Evolutionary conservation across 2,797 vertebrate species (phyloP), one percentile per base, ranked within the genome.

Genomic region (Glossophaga mutica): DNA sequence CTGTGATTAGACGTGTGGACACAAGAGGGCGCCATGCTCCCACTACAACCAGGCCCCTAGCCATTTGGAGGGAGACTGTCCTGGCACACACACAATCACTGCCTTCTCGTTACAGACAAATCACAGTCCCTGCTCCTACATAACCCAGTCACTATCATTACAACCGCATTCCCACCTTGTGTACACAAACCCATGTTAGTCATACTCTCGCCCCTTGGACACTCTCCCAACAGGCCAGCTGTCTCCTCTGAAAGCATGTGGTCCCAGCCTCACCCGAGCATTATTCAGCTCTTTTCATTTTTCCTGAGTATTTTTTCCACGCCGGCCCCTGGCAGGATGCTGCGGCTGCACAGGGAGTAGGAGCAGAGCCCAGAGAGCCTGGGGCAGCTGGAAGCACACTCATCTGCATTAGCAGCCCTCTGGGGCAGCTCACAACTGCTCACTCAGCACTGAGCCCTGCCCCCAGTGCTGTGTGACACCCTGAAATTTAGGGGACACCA

Each of bases 11-110:
- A 62, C 26, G 5, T 55, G 0, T 79, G 82, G 70, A 65, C 97
- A 97, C 94, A 48, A 93, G 97, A 85, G 97, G 79, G 88, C 59
- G 10, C 83, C 14, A 34, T 76, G 70, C 55, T 81, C 79, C 90
- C 32, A 24, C 26, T 59, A 21, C 42, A 71, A 81, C 14, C 1
- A 26, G 0, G 5, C 37, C 7, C 50, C 65, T 11, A 24, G 83
- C 50, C 15, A 1, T 82, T 82, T 9, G 1, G 1, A 19, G 9
- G 26, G 26, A 57, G 34, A 44, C 34, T 19, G 34, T 16, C 73
- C 67, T 48, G 24, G 21, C 6, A 29, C 34, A 81, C 8, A 29
- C 26, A 81, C 21, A 92, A 67, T 85, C 86, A 78, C 67, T 65
- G 65, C 42, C 24, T 32, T 88, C 50, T 83, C 85, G 12, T 55